Percentiles rank a stretch among this genome's conserved stretches.
Conservation (phyloP, 2,888 invertebrate species). For the Leucozona laternaria region DNA sequence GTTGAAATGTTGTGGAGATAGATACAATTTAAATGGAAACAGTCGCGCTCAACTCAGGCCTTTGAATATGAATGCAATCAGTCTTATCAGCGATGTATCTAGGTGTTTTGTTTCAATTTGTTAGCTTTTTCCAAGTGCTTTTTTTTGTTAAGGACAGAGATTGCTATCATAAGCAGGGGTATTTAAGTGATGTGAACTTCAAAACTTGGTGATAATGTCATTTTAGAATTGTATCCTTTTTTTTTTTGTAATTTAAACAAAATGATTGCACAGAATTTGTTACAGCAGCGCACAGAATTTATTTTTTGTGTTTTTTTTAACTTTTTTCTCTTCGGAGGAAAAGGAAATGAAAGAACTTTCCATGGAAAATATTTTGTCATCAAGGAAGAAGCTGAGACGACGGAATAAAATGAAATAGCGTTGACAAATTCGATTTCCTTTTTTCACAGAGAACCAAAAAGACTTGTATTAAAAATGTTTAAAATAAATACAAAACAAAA, state of each 20-base stretch:
- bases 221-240: slow-evolving; percentile 13
- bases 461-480: slow-evolving; percentile 7
- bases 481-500: background rate
- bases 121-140: background rate
- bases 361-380: slow-evolving; percentile 12
- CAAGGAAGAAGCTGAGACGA: slow-evolving; percentile 32
- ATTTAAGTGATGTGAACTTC: background rate
- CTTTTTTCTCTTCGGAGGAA: background rate
- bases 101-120: slow-evolving; percentile 42
- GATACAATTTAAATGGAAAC: background rate
- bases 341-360: slow-evolving; percentile 55
- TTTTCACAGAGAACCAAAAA: background rate
- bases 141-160: background rate
- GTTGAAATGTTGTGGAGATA: background rate
- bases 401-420: slow-evolving; percentile 34
- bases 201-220: background rate
- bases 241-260: background rate
- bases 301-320: background rate
- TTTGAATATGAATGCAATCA: slow-evolving; percentile 24
- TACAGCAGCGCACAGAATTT: slow-evolving; percentile 15
- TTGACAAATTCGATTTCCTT: slow-evolving; percentile 72
- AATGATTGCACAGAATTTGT: slow-evolving; percentile 25
- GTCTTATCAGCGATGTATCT: slow-evolving; percentile 5
- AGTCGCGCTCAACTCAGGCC: background rate
- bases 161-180: background rate